phyloP scores from a whole-genome alignment of 2,888 invertebrate genomes.

The Leptinotarsa rubiginosa region DNA sequence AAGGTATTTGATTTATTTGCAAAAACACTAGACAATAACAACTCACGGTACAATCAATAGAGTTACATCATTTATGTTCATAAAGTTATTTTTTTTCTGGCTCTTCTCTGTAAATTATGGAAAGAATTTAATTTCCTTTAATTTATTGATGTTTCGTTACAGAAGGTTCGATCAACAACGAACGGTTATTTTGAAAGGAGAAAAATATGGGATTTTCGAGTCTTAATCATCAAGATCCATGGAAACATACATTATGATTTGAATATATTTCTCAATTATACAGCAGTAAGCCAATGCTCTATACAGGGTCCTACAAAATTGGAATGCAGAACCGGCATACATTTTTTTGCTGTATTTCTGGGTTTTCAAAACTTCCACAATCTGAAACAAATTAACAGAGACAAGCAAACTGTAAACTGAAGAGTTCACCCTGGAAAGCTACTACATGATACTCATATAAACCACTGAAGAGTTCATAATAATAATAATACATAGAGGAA shows the following conservation, averaged over 20 bases:
- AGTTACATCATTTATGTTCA: constrained; percentile 5
- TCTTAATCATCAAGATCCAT: background rate
- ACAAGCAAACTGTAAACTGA: no score
- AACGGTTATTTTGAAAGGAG: background rate
- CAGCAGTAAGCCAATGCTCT: no score
- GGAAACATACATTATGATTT: background rate
- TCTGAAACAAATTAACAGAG: no score
- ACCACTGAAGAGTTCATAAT: no score
- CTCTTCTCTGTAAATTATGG: background rate
- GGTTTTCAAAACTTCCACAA: no score
- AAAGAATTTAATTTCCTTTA: background rate
- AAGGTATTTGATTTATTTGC: constrained; percentile 26
- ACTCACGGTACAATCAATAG: background rate
- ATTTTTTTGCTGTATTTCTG: no score
- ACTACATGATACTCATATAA: no score
- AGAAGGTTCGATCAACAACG: background rate
- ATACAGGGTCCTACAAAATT: no score
- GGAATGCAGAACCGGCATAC: no score
- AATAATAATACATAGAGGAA: no score
- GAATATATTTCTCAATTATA: no score
- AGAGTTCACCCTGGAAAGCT: no score
- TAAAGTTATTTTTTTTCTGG: background rate
- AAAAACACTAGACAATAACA: constrained; percentile 24
- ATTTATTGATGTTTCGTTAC: background rate
- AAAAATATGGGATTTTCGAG: background rate